Evolutionary conservation across 2,113 vertebrate genomes (phyloP).

Genomic region (Pygoscelis adeliae): DNA sequence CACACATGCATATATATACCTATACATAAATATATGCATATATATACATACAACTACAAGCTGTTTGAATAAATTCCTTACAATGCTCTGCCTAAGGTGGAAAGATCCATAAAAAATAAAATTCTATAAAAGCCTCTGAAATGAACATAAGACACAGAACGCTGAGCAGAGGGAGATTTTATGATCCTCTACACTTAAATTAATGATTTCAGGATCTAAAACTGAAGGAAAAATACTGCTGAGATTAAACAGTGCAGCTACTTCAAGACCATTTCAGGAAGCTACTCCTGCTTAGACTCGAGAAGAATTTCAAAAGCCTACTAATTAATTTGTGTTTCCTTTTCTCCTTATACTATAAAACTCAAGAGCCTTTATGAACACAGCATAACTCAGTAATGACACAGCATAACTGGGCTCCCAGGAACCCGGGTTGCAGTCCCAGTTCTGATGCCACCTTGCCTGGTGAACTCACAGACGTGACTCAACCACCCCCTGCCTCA

Average conservation of each 20-base stretch:
- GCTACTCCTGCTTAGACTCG: not conserved
- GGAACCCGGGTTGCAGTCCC: not conserved
- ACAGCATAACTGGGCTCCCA: not conserved
- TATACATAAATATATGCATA: not conserved
- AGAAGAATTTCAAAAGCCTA: conserved; percentile 1
- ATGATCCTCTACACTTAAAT: conserved; percentile 28
- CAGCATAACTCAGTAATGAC: not conserved
- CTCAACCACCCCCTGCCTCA: not conserved
- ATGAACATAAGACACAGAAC: conserved; percentile 7
- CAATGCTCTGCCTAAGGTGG: not conserved
- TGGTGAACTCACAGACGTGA: not conserved
- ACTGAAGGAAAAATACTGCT: not conserved
- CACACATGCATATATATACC: not conserved
- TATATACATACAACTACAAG: not conserved
- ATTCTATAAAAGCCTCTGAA: not conserved
- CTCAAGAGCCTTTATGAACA: not conserved
- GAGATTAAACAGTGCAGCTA: not conserved
- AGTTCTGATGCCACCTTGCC: not conserved
- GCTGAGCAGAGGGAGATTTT: conserved; percentile 24
- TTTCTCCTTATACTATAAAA: not conserved
- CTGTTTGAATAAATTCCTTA: not conserved
- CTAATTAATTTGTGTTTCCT: not conserved
- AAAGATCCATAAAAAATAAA: not conserved
- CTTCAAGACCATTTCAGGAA: conserved; percentile 1
- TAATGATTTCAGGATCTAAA: conserved; percentile 35